A percentile compares a stretch with the other conserved stretches of the same genome.
Evolutionary conservation across 2,888 invertebrate genomes (phyloP).

Genomic region (Abrostola triplasia): DNA sequence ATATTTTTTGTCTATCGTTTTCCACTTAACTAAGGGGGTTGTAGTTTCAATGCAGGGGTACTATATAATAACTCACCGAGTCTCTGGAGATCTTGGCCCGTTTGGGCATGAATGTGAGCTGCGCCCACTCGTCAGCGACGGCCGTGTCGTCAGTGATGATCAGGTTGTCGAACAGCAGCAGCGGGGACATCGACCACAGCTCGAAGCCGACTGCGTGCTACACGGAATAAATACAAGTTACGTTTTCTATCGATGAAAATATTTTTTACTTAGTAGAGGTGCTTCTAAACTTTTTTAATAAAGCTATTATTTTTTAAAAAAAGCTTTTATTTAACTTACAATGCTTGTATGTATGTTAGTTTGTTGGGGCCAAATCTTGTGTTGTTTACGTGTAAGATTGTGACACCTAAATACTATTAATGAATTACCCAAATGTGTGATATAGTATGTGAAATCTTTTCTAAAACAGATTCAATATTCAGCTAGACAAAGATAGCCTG

Average conservation of each 20-base stretch:
- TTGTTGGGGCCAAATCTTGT: too few species aligned
- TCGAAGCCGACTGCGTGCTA: constrained; percentile 98
- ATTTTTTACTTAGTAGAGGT: too few species aligned
- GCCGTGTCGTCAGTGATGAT: constrained; percentile 94
- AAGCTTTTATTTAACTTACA: too few species aligned
- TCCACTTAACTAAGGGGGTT: too few species aligned
- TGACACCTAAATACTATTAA: background rate
- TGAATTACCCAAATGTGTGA: background rate
- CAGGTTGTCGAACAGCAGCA: constrained; percentile 98
- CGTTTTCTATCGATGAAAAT: background rate
- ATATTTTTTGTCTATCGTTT: too few species aligned
- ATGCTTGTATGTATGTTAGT: too few species aligned
- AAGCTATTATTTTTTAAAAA: too few species aligned
- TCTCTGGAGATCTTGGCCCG: constrained; percentile 93
- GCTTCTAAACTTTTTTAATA: too few species aligned
- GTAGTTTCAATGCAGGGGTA: background rate
- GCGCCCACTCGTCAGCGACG: constrained; percentile 94
- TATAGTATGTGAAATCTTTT: too few species aligned
- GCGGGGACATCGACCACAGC: constrained; percentile 99
- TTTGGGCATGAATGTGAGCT: constrained; percentile 95
- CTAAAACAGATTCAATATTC: too few species aligned
- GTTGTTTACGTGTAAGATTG: background rate
- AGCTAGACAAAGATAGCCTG: too few species aligned
- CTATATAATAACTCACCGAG: constrained; percentile 89
- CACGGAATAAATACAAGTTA: background rate